These are phyloP conservation scores for Mustela erminea DNA, from an alignment of 2,797 vertebrate species.

Conservation along the genomic window DNA sequence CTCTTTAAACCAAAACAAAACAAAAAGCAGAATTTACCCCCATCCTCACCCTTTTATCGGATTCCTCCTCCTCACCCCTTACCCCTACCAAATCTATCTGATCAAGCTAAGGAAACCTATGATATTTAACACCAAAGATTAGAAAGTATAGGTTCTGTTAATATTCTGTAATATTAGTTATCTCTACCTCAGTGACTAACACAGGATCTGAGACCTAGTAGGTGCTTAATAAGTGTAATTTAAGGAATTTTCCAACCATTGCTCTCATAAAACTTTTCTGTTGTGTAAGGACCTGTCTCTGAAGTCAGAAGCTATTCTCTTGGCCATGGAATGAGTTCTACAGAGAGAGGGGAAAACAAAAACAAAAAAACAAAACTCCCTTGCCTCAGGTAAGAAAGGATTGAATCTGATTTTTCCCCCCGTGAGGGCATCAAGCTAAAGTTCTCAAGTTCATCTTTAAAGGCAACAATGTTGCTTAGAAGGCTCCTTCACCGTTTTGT, in stretches of 20 bases:
- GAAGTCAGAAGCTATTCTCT: conserved; percentile 45
- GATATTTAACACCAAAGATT: neutral
- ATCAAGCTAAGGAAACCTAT: conserved; percentile 20
- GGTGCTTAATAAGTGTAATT: conserved; percentile 34
- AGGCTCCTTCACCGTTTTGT: conserved; percentile 32
- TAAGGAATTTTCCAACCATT: conserved; percentile 66
- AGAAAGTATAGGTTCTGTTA: conserved; percentile 11
- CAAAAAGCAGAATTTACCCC: neutral
- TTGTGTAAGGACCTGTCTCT: conserved; percentile 35
- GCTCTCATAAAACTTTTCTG: conserved; percentile 63
- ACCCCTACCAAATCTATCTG: neutral
- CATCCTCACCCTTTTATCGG: neutral
- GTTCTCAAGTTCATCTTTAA: conserved; percentile 84
- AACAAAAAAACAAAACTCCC: neutral
- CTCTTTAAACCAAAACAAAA: conserved; percentile 39
- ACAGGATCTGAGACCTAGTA: neutral
- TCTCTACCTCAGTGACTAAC: neutral
- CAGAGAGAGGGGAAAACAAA: conserved; percentile 60
- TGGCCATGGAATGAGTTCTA: conserved; percentile 44
- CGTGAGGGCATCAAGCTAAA: conserved; percentile 71
- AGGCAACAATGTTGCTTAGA: conserved; percentile 76
- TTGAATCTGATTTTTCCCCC: conserved; percentile 64
- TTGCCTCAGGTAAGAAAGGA: conserved; percentile 77
- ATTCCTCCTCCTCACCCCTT: neutral
- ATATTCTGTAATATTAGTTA: conserved; percentile 1